Conservation (phyloP, 2,797 vertebrate species). For the Halcyon leucocephala region DNA sequence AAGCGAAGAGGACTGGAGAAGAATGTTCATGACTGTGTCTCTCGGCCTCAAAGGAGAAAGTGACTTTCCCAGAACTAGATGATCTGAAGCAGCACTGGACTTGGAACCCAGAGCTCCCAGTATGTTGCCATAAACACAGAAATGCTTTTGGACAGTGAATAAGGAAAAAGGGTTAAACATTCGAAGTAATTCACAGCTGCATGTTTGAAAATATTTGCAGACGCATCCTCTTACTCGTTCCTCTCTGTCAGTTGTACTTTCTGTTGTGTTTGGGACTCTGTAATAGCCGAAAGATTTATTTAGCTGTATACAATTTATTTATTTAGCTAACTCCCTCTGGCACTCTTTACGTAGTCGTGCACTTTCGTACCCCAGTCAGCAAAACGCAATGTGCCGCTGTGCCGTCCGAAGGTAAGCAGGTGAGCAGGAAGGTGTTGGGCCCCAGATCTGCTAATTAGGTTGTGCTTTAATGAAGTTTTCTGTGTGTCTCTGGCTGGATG, state of each 20-base stretch:
- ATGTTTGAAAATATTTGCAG: not conserved
- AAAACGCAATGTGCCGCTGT: not conserved
- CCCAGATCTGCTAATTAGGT: not conserved
- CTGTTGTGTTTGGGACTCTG: not conserved
- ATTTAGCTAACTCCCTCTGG: conserved; percentile 32
- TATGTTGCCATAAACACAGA: not conserved
- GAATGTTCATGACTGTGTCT: not conserved
- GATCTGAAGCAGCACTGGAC: not conserved
- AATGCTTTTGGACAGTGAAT: not conserved
- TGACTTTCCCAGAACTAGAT: not conserved
- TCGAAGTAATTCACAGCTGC: not conserved
- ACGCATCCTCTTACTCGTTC: not conserved
- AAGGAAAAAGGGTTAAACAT: not conserved
- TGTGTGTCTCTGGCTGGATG: not conserved
- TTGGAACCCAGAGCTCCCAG: not conserved
- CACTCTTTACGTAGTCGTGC: not conserved
- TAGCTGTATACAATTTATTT: conserved; percentile 3
- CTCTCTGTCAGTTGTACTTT: not conserved
- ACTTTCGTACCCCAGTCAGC: conserved; percentile 20
- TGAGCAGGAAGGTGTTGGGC: not conserved
- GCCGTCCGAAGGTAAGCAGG: not conserved
- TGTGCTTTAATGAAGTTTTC: conserved; percentile 10
- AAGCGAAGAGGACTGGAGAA: not conserved
- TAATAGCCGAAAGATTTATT: conserved; percentile 32
- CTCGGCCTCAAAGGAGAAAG: not conserved